Evolutionary conservation across 2,797 vertebrate genomes (phyloP), one percentile per base, ranked within the genome.

Genomic region (Girardinus metallicus): DNA sequence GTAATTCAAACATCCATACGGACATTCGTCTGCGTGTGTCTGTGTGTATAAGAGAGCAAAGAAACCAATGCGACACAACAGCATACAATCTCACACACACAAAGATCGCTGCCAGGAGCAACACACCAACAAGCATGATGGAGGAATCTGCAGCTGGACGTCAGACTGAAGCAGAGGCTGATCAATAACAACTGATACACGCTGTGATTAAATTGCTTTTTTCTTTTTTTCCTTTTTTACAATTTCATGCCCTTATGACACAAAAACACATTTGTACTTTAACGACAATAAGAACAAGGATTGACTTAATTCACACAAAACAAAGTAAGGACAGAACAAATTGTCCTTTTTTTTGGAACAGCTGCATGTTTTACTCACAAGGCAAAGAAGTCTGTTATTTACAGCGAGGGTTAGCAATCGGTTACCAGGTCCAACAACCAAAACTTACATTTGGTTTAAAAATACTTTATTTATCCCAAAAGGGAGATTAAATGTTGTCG

Each of bases 181-280:
- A 85, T 87, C 81, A 76, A 82, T 78, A 90, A 86, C 74, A 76
- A 44, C 79, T 74, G 79, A 88, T 85, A 79, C 75, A 55, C 81
- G 85, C 84, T 68, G 76, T 84, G 80, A 89, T 89, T 70, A 86
- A 85, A 66, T 73, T 75, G 79, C 87, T 83, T 83, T 87, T 73
- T 85, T 81, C 79, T 44, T 36, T 82, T 80, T 86, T 53, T 81
- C 46, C 46, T 16, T 47, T 47, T 26, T 26, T 53, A 53, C 51
- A 53, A 53, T 39, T 82, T 60, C 13, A 62, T 44, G 0, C 55
- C 29, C 29, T 18, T 29, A 9, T 6, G 16, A 72, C 78, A 76
- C 78, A 76, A 80, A 71, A 36, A 55, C 74, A 46, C n/a, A 23
- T 21, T 41, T 60, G 26, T 57, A 31, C 26, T 21, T 72, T 26